Evolutionary conservation across 2,888 invertebrate genomes (phyloP), one percentile per base, ranked within the genome.

Genomic region (Lepidocyrtinus sp.): DNA sequence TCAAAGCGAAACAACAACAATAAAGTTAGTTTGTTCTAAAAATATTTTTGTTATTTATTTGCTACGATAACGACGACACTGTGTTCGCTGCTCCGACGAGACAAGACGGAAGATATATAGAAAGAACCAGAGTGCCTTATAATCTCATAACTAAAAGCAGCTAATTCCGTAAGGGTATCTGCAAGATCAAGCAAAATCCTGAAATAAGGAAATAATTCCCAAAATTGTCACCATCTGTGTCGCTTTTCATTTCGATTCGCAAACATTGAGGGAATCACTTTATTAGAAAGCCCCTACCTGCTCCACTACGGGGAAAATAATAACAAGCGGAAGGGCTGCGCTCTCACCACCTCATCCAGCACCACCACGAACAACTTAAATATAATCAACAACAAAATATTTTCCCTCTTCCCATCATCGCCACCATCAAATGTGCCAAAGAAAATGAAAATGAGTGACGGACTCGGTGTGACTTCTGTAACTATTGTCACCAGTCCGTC

Each of bases 381-480:
- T 46, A 69, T 75, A 65, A 55, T 79, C 69, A 75, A 75, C 59
- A 75, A 75, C 71, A 71, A 71, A 68, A 71, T 81, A 71, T 81
- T 81, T 72, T 81, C 80, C 75, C 75, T 81, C 50, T 81, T 81
- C 80, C 75, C 80, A 61, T 75, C 80, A 75, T 19, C 65, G 27
- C 65, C 45, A 27, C 75, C 80, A 62, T 81, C 75, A 74, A 81
- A 85, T 86, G 86, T 86, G 86, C 86, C 85, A 86, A 86, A 84
- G 80, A 85, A 85, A 82, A 86, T 86, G 86, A 86, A 85, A 85
- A 85, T 85, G 85, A 85, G 84, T 85, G 85, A 85, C 82, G 85
- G 86, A 83, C 84, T 85, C 82, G 79, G 81, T 78, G 85, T 85
- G 83, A 84, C 84, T 75, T 82, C 83, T 63, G 85, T 85, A 84